Evolutionary conservation across 2,113 vertebrate genomes (phyloP), one percentile per base, ranked within the genome.

Genomic region (Ammodytes marinus): DNA sequence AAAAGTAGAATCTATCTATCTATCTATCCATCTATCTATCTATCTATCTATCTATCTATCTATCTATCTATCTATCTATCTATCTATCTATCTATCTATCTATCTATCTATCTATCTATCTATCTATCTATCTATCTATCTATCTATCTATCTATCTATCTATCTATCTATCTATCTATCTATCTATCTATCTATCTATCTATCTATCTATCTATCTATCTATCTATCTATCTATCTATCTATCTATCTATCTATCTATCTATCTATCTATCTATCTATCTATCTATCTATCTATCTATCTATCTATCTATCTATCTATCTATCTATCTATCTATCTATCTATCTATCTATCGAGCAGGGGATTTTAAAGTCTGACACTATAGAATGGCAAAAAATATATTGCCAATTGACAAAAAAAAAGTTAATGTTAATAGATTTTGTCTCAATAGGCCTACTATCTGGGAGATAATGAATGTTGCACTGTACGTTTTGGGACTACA

Each of bases 101-200:
- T 27, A 27, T 27, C 27, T 27, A 27, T 14, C 50, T 14, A 17
- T 52, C 5, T 15, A 14, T 50, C 19, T 27, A 35, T 8, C 17
- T n/a, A 7, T 63, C 58, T 82, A 27, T 72, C 52, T 47, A 40
- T 65, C 35, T 69, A 10, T 81, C 37, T 69, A 14, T 68, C 49
- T 37, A 17, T 69, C 15, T 49, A 47, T 57, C 15, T 59, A 27
- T 52, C 12, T 58, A 5, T 58, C 19, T 61, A 13, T 61, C 17
- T 64, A 45, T 63, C 4, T 63, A 35, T 64, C 19, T 43, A 11
- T 43, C 14, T 17, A 15, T 49, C 5, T 4, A 37, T 39, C 13
- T 6, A 37, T 47, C 13, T 46, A 49, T 27, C 27, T 27, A 27
- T 27, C 27, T 27, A 27, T 27, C 27, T 27, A 27, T 27, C 27